Percentiles rank a stretch among this genome's conserved stretches.
These are phyloP conservation scores for Drosophila falleni DNA, from an alignment of 2,888 invertebrate species.

Conservation along the genomic window DNA sequence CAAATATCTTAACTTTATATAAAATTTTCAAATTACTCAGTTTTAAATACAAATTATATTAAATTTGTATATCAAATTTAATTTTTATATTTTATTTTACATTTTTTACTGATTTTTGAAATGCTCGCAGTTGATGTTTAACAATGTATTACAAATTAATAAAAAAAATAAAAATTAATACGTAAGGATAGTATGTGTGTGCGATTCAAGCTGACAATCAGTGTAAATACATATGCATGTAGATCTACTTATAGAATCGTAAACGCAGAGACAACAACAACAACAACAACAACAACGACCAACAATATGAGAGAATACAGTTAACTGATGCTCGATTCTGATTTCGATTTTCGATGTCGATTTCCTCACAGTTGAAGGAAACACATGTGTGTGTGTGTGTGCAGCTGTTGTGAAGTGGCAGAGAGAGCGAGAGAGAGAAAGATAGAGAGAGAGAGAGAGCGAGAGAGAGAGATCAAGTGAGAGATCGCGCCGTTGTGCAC, in stretches of 20 bases:
- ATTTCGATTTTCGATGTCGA: conserved; percentile 49
- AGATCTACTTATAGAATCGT: conserved; percentile 71
- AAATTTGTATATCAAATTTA: too few relatives aligned
- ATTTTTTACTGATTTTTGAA: too few relatives aligned
- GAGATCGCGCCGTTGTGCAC: too few relatives aligned
- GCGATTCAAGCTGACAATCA: background rate
- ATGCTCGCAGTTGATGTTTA: too few relatives aligned
- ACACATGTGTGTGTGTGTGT: conserved; percentile 4
- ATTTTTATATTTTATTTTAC: too few relatives aligned
- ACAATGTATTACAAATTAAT: too few relatives aligned
- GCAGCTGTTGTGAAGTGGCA: conserved; percentile 17
- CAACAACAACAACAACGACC: conserved; percentile 18
- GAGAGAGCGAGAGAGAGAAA: conserved; percentile 1
- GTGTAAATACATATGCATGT: conserved; percentile 62
- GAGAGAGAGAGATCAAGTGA: background rate
- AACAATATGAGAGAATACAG: conserved; percentile 39
- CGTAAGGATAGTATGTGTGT: too few relatives aligned
- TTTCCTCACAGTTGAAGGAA: conserved; percentile 53
- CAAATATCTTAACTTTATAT: too few relatives aligned
- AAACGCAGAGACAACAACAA: conserved; percentile 52
- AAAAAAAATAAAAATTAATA: too few relatives aligned
- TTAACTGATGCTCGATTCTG: conserved; percentile 61
- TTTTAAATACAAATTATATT: too few relatives aligned
- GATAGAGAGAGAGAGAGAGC: background rate
- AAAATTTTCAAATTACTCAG: too few relatives aligned